Base-by-base conservation (phyloP, 2,888 invertebrate species). In the Heliconius cydno region DNA sequence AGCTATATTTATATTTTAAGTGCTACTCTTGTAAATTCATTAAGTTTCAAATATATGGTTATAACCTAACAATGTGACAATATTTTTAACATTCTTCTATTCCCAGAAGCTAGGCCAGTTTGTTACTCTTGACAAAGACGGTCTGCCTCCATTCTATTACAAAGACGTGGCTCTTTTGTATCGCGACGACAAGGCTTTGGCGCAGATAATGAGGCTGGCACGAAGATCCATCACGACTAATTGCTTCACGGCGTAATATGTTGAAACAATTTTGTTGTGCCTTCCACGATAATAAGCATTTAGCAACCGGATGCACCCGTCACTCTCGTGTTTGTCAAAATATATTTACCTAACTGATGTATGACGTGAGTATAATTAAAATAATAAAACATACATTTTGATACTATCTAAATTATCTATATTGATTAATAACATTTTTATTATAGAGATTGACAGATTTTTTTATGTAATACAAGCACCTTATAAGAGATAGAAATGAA, bases 221-320 rank as follows among this genome's bases (percentile, higher is more conserved):
- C 74, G 79, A 70, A 75, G 75, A 79, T 79, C 57, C 79, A 79
- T 79, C 79, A 79, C 74, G 78, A 79, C 79, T 79, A 79, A 79
- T 79, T 79, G 79, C 79, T 60, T 63, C 79, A 79, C 66, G 52
- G 66, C 74, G 46, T 60, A 46, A 68, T 46, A 63, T 74, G 78
- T 74, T 72, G 79, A 63, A 75, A 67, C 70, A 63, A 79, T 75
- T 79, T 79, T 63, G 74, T 41, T 28, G 74, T 28, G 41, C 67
- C 78, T 46, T 41, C 30, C 73, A 74, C 67, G 73, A 30, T 78
- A 78, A 78, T 74, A 60, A 78, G 65, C 30, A 60, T 57, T 52
- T 66, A 72, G 38, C 78, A 66, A 67, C 68, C 78, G 78, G 78
- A 78, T 78, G 74, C 19, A 22, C 30, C 15, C 52, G 67, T 67